Evolutionary conservation across 2,113 vertebrate genomes (phyloP).

Genomic region (Triplophysa siluroides): DNA sequence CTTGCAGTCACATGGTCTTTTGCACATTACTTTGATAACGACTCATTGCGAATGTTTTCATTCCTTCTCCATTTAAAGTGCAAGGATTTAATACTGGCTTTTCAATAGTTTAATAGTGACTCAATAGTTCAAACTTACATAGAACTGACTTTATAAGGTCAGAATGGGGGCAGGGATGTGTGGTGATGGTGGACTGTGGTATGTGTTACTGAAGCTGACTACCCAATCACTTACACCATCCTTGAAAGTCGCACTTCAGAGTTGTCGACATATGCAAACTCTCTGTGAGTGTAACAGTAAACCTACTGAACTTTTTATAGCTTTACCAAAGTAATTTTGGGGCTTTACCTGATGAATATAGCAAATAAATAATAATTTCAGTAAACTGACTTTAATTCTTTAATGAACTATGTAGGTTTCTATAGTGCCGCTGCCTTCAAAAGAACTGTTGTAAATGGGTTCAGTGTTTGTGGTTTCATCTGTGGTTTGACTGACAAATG

Average conservation of each 20-base stretch:
- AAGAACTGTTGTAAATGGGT: background rate
- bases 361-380: too few relatives aligned
- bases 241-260: background rate
- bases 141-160: background rate
- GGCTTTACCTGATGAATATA: too few relatives aligned
- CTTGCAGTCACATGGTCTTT: slow-evolving; percentile 23
- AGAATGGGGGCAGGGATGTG: background rate
- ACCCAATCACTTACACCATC: background rate
- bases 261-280: background rate
- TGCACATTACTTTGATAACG: background rate
- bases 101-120: background rate
- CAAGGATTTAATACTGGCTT: background rate
- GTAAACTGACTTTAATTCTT: too few relatives aligned
- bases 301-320: background rate
- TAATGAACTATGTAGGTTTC: too few relatives aligned
- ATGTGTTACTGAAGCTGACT: background rate
- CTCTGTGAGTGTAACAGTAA: background rate
- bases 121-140: background rate
- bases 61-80: background rate
- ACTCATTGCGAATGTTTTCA: background rate
- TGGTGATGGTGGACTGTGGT: background rate
- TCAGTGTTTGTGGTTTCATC: background rate
- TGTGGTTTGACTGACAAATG: slow-evolving; percentile 9
- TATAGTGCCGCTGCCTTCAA: too few relatives aligned
- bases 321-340: too few relatives aligned